Percentiles rank a stretch among this genome's conserved stretches.
Evolutionary conservation across 2,113 vertebrate genomes (phyloP).

Genomic region (Megaleporinus macrocephalus): DNA sequence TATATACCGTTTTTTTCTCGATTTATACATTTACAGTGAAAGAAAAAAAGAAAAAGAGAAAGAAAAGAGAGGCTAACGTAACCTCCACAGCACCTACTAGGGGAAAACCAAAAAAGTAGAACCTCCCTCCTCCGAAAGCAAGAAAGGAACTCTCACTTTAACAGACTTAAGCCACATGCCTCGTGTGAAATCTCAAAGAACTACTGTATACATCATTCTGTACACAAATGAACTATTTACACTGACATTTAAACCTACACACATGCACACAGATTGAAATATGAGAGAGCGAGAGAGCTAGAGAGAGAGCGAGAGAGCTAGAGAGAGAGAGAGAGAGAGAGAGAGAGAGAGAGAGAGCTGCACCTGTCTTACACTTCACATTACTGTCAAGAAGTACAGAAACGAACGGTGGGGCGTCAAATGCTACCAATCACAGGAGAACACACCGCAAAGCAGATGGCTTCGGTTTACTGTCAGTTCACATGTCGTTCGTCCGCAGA

Average conservation of each 20-base stretch:
- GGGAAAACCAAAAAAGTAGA: too few relatives aligned
- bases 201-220: constrained; percentile 55
- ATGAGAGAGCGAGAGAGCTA: background rate
- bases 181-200: constrained; percentile 48
- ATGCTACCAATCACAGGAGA: constrained; percentile 50
- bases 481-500: constrained; percentile 2
- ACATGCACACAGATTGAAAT: constrained; percentile 45
- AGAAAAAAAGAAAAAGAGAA: constrained; percentile 32
- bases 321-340: background rate
- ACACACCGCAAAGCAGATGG: constrained; percentile 52
- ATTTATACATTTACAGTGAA: constrained; percentile 53
- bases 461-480: constrained; percentile 41
- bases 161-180: constrained; percentile 50
- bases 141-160: constrained; percentile 39
- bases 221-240: constrained; percentile 50
- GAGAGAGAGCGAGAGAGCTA: background rate
- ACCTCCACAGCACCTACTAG: constrained; percentile 31
- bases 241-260: constrained; percentile 42
- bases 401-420: constrained; percentile 40
- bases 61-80: constrained; percentile 20
- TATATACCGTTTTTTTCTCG: constrained; percentile 15
- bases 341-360: constrained; percentile 46
- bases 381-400: constrained; percentile 50
- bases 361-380: constrained; percentile 57
- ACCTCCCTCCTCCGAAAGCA: constrained; percentile 33